Conservation (phyloP, 2,797 vertebrate genomes). For the Champsocephalus gunnari region DNA sequence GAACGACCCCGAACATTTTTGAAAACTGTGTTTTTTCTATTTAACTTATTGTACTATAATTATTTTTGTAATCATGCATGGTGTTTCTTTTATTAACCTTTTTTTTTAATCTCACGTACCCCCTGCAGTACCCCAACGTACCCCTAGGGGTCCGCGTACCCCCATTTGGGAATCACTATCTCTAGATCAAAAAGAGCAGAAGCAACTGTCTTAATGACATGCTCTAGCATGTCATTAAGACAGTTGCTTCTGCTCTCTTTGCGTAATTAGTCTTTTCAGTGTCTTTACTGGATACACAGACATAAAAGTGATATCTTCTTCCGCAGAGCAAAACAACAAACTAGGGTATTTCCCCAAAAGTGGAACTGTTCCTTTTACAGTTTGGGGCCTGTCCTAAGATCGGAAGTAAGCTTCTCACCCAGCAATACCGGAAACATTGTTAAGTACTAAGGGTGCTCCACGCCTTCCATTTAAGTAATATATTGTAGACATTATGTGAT, state of each 20-base stretch:
- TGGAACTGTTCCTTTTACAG: slow-evolving; percentile 41
- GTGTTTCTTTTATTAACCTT: too few relatives aligned
- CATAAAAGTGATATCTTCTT: slow-evolving; percentile 5
- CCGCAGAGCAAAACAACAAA: slow-evolving; percentile 11
- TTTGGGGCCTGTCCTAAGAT: neutral
- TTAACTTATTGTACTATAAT: too few relatives aligned
- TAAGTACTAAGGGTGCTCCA: neutral
- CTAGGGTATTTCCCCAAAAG: slow-evolving; percentile 34
- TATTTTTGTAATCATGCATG: too few relatives aligned
- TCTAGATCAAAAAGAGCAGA: too few relatives aligned
- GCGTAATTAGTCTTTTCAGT: slow-evolving; percentile 11
- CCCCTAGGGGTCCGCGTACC: too few relatives aligned
- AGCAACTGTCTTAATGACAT: too few relatives aligned
- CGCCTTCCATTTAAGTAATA: neutral
- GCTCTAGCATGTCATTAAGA: neutral
- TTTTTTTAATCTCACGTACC: too few relatives aligned
- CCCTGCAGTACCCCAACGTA: too few relatives aligned
- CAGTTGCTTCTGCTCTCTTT: neutral
- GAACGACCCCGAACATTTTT: too few relatives aligned
- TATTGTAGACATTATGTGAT: slow-evolving; percentile 10
- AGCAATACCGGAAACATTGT: neutral
- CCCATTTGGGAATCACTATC: too few relatives aligned
- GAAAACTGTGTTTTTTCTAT: too few relatives aligned
- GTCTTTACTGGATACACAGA: slow-evolving; percentile 3
- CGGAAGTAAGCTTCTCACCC: neutral